Percentiles rank a stretch among this genome's conserved stretches.
Conservation (phyloP, 2,888 invertebrate species). For the Hemistola chrysoprasaria region DNA sequence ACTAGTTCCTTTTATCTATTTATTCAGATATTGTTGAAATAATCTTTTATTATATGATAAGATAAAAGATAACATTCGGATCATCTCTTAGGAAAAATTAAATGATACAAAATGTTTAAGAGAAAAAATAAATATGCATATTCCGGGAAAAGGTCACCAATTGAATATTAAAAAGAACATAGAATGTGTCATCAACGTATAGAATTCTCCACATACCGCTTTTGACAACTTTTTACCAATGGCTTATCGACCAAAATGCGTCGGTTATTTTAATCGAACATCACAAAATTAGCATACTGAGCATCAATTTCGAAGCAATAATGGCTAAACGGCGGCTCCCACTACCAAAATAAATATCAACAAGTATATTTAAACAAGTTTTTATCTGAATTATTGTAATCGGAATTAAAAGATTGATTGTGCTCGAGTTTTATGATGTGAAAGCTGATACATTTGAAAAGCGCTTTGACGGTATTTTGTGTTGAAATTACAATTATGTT, state of each 20-base stretch:
- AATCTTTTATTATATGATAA: no score
- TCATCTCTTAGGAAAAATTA: no score
- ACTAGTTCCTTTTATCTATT: no score
- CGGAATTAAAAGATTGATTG: slow-evolving; percentile 15
- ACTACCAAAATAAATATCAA: slow-evolving; percentile 23
- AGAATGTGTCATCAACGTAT: slow-evolving; percentile 12
- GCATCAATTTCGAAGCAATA: slow-evolving; percentile 24
- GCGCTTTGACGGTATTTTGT: slow-evolving; percentile 15
- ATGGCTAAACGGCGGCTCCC: slow-evolving; percentile 21
- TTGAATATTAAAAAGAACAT: slow-evolving; percentile 14
- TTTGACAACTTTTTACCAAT: slow-evolving; percentile 15
- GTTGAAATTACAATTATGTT: background rate
- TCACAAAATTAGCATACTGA: slow-evolving; percentile 27
- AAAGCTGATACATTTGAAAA: slow-evolving; percentile 13
- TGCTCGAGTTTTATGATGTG: slow-evolving; percentile 15
- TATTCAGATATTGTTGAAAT: no score
- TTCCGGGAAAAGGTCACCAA: slow-evolving; percentile 6
- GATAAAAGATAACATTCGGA: no score
- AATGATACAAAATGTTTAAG: no score
- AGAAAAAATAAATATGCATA: slow-evolving; percentile 10
- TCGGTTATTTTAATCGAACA: slow-evolving; percentile 23
- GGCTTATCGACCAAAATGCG: slow-evolving; percentile 23
- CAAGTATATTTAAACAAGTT: slow-evolving; percentile 17
- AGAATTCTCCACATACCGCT: slow-evolving; percentile 19
- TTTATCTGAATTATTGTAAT: slow-evolving; percentile 14